phyloP scores from a whole-genome alignment of 2,113 vertebrate species.

The Cervus canadensis region DNA sequence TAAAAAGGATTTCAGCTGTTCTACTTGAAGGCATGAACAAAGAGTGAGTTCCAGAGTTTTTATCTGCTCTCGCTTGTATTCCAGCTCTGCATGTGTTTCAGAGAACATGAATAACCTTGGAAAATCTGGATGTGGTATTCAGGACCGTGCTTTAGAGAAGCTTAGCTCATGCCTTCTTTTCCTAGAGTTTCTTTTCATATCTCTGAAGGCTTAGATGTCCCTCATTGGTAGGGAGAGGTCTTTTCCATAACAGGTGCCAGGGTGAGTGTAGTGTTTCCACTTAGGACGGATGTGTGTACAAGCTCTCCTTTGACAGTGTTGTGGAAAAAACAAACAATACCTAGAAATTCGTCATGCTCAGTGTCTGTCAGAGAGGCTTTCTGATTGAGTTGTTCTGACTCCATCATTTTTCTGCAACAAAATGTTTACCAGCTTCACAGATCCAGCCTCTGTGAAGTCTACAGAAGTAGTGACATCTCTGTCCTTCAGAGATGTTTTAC shows the following conservation, averaged over 20 bases:
- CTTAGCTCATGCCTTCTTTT: background rate
- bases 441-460: background rate
- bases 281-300: background rate
- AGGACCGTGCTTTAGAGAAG: background rate
- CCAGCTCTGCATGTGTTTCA: background rate
- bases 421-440: background rate
- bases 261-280: background rate
- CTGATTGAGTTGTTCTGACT: background rate
- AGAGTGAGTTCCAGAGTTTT: slow-evolving; percentile 81
- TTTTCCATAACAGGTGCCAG: slow-evolving; percentile 8
- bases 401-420: background rate
- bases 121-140: background rate
- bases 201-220: background rate
- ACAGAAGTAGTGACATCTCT: background rate
- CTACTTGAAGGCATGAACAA: slow-evolving; percentile 92
- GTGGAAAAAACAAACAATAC: background rate
- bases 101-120: background rate
- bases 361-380: background rate
- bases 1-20: slow-evolving; percentile 89
- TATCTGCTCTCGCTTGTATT: background rate
- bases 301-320: background rate
- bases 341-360: background rate
- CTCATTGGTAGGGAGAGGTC: background rate
- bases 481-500: background rate
- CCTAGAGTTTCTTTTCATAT: slow-evolving; percentile 25